Evolutionary conservation across 2,888 invertebrate species (phyloP), one percentile per base, ranked within the genome.

Genomic region (Tenthredo distinguenda): DNA sequence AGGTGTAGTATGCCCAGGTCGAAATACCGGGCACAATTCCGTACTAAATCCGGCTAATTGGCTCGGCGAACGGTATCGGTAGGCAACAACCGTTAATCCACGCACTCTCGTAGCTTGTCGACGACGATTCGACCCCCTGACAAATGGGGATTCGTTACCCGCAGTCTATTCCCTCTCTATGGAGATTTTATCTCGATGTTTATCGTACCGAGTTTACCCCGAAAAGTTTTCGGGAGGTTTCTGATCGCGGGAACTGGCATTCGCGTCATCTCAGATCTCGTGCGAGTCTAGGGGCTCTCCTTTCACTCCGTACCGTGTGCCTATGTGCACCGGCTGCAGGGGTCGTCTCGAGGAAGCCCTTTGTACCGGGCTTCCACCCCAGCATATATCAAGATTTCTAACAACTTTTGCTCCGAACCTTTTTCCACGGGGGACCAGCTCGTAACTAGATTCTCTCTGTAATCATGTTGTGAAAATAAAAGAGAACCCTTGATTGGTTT

Each of bases 41-140:
- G 85, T 86, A 87, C 87, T 89, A 90, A 89, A 90, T 88, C 90
- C 88, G 18, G 58, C 62, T 58, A 62, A 81, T 81, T 81, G 81
- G 81, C 62, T 58, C 21, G 62, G 58, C n/a, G 77, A 77, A 55
- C 31, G 77, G n/a, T 55, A 62, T 62, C 62, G 62, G 26, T 62
- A 50, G 50, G 62, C 81, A 62, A 62, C 81, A 81, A 81, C 37
- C 37, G 31, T 81, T 58, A 40, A 81, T 62, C 81, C 58, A 81
- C 58, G 62, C 81, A 81, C 81, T 58, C 81, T 21, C 62, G 58
- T 62, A 50, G 50, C 40, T 50, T 58, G 58, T 81, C 81, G 81
- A 26, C 81, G 58, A 37, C 81, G 81, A 62, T 40, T 81, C 15
- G 26, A 21, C 81, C 62, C 81, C 21, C 40, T 81, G 31, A 62